Conservation (phyloP, 2,888 invertebrate genomes). For the Idaea biselata region DNA sequence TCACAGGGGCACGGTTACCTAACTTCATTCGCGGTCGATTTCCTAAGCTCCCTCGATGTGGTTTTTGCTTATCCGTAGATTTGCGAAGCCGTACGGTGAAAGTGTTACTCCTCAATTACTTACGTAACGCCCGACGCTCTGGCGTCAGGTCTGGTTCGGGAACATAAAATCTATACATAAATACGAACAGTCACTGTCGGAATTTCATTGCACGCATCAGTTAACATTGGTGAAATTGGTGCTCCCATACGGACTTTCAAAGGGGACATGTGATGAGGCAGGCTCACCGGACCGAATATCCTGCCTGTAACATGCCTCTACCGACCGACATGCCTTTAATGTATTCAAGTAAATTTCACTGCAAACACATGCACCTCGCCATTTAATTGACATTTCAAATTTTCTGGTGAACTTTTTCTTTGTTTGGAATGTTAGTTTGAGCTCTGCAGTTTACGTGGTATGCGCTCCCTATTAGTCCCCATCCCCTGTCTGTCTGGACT, state of each 20-base stretch:
- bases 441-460: constrained; percentile 13
- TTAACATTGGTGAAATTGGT: constrained; percentile 67
- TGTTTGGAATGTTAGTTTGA: constrained; percentile 3
- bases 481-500: constrained; percentile 23
- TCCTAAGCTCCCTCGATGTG: constrained; percentile 52
- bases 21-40: constrained; percentile 59
- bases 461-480: constrained; percentile 17
- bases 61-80: constrained; percentile 50
- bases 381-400: constrained; percentile 13
- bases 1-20: constrained; percentile 57
- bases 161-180: constrained; percentile 15
- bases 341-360: constrained; percentile 43
- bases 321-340: constrained; percentile 42
- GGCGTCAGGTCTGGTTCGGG: constrained; percentile 14
- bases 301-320: constrained; percentile 65
- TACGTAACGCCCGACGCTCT: constrained; percentile 32
- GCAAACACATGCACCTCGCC: constrained; percentile 13
- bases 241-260: constrained; percentile 57
- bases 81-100: constrained; percentile 54
- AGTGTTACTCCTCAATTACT: constrained; percentile 51
- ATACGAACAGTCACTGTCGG: constrained; percentile 30
- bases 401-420: constrained; percentile 8
- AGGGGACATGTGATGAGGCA: constrained; percentile 66
- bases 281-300: constrained; percentile 68
- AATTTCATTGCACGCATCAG: constrained; percentile 58